Percentiles rank a stretch among this genome's conserved stretches.
Evolutionary conservation across 2,113 vertebrate genomes (phyloP).

Genomic region (Megaceryle torquata): DNA sequence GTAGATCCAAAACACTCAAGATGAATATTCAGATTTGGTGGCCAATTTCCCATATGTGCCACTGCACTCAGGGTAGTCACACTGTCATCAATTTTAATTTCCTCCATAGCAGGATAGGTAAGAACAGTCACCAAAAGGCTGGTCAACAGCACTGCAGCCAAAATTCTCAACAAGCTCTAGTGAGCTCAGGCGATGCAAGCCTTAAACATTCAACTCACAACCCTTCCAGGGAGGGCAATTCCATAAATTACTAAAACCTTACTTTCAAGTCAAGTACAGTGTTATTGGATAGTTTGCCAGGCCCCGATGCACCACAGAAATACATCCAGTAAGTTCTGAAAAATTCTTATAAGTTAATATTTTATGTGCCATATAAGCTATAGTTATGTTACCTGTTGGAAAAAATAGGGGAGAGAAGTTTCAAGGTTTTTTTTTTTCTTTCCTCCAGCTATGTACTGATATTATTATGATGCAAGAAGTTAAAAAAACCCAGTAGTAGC

Average conservation of each 20-base stretch:
- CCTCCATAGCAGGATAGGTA: fast-evolving
- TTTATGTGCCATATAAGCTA: background rate
- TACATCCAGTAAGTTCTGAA: background rate
- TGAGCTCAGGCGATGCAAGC: background rate
- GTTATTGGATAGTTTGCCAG: background rate
- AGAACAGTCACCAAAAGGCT: background rate
- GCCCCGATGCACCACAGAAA: background rate
- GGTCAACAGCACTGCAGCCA: background rate
- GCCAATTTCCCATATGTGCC: background rate
- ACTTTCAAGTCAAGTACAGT: background rate
- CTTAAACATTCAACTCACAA: background rate
- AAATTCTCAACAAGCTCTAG: background rate
- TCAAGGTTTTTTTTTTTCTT: no score
- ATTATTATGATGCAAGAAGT: background rate
- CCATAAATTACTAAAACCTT: background rate
- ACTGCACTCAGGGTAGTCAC: background rate
- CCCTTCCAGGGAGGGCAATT: background rate
- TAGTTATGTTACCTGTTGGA: background rate
- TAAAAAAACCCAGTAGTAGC: background rate
- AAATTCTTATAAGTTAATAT: background rate
- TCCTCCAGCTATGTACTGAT: background rate
- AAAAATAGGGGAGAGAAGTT: background rate
- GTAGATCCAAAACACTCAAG: background rate
- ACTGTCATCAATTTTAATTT: background rate
- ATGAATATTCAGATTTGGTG: background rate